Conservation (phyloP, 2,113 vertebrate genomes). For the Cynocephalus volans region DNA sequence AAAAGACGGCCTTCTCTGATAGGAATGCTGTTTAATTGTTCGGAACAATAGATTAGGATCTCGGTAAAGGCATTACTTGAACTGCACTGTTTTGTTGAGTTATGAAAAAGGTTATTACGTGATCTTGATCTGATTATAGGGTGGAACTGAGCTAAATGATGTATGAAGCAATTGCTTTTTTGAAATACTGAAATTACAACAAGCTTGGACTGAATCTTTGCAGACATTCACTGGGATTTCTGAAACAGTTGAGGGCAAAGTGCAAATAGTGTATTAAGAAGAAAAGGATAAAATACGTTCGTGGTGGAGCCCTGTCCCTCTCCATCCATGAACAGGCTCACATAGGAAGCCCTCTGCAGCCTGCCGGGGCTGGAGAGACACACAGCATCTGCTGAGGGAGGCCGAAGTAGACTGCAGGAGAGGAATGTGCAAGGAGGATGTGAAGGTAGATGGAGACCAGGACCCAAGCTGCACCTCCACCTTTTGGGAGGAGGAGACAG, state of each 20-base stretch:
- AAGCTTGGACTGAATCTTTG: background rate
- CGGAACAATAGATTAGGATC: conserved; percentile 65
- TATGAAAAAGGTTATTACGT: conserved; percentile 77
- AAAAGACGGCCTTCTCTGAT: conserved; percentile 90
- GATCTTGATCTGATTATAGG: conserved; percentile 77
- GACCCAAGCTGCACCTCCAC: accelerated
- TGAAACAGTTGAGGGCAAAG: background rate
- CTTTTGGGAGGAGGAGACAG: background rate
- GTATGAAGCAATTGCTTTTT: conserved; percentile 50
- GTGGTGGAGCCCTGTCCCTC: background rate
- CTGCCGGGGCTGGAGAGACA: background rate
- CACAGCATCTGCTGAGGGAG: background rate
- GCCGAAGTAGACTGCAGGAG: accelerated
- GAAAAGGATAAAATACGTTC: background rate
- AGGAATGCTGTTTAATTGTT: conserved; percentile 85
- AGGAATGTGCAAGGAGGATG: background rate
- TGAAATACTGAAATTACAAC: conserved; percentile 19
- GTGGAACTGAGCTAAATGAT: conserved; percentile 25
- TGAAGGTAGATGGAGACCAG: no score
- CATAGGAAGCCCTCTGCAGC: accelerated
- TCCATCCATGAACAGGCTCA: accelerated
- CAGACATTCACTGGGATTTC: background rate
- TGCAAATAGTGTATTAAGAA: background rate
- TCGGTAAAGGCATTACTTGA: conserved; percentile 74
- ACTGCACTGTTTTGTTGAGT: conserved; percentile 70